Evolutionary conservation across 2,888 invertebrate genomes (phyloP), one percentile per base, ranked within the genome.

Genomic region (Tortricodes alternella): DNA sequence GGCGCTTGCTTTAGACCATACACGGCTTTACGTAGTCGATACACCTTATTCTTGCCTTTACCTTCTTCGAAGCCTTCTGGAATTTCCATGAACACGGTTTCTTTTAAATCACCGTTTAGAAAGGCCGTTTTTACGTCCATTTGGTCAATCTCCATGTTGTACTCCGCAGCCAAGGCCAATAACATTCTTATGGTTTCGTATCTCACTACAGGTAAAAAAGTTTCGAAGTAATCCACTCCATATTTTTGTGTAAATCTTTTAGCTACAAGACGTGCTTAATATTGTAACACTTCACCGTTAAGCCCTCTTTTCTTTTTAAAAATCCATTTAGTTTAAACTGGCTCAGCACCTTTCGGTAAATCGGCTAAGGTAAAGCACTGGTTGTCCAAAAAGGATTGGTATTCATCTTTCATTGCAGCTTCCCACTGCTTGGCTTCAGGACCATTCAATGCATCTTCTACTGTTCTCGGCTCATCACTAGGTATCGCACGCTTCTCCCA

Each of bases 101-200:
- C 35, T 37, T 37, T 37, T 8, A 23, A 24, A 24, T 18, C 18
- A 46, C 27, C 13, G 16, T 71, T 63, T 13, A 66, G 46, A 46
- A 67, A 66, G n/a, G 67, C 67, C 23, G 67, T 65, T 21, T 48
- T 64, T n/a, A 68, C 61, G 55, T 69, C 65, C 35, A 68, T 59
- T 46, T 67, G 66, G 29, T 50, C 58, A 16, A 58, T 27, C 29
- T 62, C 46, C 48, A 68, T 48, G 49, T 62, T 41, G 18, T 52
- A 32, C 46, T 64, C 43, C 6, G 56, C 59, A 15, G 65, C 19
- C 21, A 68, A 37, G 3, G 64, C 61, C 41, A 70, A 51, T 13
- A 68, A 41, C 9, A 41, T 18, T 35, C 52, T 37, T 13, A 58
- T 27, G 9, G 58, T 58, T 13, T 51, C 32, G 16, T 52, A 37